Conservation (phyloP, 2,888 invertebrate species). For the Watsonalla cultraria region DNA sequence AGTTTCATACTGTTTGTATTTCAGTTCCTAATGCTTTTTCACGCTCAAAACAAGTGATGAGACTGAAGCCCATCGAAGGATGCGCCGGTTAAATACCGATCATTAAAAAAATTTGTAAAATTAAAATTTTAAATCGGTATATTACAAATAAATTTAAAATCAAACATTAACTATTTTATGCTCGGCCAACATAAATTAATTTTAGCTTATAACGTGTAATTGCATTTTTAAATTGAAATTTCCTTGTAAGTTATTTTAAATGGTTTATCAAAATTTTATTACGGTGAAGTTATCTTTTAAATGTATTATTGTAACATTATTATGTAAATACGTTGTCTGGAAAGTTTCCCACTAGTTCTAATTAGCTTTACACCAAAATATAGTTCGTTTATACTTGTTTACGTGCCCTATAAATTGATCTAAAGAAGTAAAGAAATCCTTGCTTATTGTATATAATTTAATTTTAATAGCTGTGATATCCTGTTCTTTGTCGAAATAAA, state of each 20-base stretch:
- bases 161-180: background rate
- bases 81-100: too few relatives aligned
- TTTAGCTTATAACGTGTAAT: slow-evolving; percentile 6
- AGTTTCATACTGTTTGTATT: too few relatives aligned
- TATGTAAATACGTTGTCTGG: slow-evolving; percentile 31
- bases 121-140: too few relatives aligned
- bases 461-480: slow-evolving; percentile 74
- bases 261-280: slow-evolving; percentile 3
- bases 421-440: slow-evolving; percentile 28
- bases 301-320: slow-evolving; percentile 22
- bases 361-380: slow-evolving; percentile 76
- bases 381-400: slow-evolving; percentile 42
- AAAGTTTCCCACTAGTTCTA: slow-evolving; percentile 65
- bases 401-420: slow-evolving; percentile 43
- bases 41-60: too few relatives aligned
- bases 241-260: slow-evolving; percentile 1
- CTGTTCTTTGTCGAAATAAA: slow-evolving; percentile 44
- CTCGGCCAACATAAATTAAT: background rate
- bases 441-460: slow-evolving; percentile 53
- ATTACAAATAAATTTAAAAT: background rate
- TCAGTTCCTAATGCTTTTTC: too few relatives aligned
- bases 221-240: slow-evolving; percentile 12
- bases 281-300: slow-evolving; percentile 18
- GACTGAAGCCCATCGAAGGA: too few relatives aligned
- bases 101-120: too few relatives aligned